phyloP scores from a whole-genome alignment of 2,113 vertebrate genomes.

The Urocynchramus pylzowi region DNA sequence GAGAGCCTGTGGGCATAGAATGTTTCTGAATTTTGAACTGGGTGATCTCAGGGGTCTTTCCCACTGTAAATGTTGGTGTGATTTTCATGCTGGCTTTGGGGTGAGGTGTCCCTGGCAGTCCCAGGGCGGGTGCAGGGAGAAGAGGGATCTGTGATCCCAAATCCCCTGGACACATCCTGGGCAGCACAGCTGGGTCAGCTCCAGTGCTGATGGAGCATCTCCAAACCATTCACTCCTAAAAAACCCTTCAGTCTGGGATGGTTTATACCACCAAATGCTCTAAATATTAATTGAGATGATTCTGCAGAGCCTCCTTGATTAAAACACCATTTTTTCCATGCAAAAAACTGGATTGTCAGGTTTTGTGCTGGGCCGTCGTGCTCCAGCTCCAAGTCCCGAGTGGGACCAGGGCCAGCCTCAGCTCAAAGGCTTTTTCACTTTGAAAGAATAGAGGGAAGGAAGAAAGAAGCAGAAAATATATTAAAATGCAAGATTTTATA shows the following conservation, averaged over 20 bases:
- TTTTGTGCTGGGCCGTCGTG: background rate
- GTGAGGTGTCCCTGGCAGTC: background rate
- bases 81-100: background rate
- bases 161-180: accelerated
- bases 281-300: background rate
- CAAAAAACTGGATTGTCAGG: background rate
- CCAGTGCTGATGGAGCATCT: background rate
- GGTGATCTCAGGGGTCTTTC: background rate
- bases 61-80: background rate
- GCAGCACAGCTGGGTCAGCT: background rate
- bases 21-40: background rate
- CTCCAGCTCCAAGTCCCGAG: background rate
- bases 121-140: background rate
- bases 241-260: background rate
- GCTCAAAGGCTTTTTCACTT: conserved; percentile 38
- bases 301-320: background rate
- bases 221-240: background rate
- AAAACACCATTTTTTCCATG: accelerated
- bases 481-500: conserved; percentile 51
- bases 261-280: background rate
- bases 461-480: conserved; percentile 41
- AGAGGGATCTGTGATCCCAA: background rate
- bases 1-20: background rate
- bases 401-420: background rate
- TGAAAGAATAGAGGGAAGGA: conserved; percentile 46